Evolutionary conservation across 2,888 invertebrate species (phyloP), one percentile per base, ranked within the genome.

Genomic region (Tenthredo livida): DNA sequence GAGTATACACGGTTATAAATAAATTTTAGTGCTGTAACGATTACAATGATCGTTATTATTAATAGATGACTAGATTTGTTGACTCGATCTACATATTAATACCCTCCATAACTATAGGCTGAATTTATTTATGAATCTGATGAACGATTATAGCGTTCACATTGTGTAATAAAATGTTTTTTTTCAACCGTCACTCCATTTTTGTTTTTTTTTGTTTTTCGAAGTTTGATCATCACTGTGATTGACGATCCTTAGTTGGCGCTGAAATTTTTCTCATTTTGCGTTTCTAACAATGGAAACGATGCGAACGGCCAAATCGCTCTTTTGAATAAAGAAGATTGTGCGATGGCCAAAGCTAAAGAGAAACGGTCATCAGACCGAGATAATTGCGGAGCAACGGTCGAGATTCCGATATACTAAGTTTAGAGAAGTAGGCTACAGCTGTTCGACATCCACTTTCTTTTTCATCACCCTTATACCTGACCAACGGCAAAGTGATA

Each of bases 401-500:
- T 80, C 80, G 80, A 80, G 80, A 80, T 80, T 80, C 80, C 80
- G 37, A 80, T 80, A 70, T 85, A 89, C 91, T 91, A 91, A 91
- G 88, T 91, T 90, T 91, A 91, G 90, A 88, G 87, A 91, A 90
- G 88, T 90, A 89, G 91, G 90, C 89, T 91, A 70, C 67, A 90
- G 91, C 91, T 91, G 91, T 91, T 85, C 80, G 72, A 86, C 78
- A 65, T 43, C 70, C 21, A 65, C 80, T 61, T 80, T 61, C 1
- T 37, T 80, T 80, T 80, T 80, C 77, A 54, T 77, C 54, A 47
- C 9, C 50, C 54, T 12, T 75, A 70, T 43, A 54, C 50, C 77
- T 77, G 77, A 50, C 47, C 77, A 73, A 25, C 77, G 77, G 40
- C 40, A 40, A 73, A 73, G 40, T 25, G 21, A 73, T 43, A 37